Conservation (phyloP, 2,888 invertebrate genomes). For the Sepioteuthis lessoniana region DNA sequence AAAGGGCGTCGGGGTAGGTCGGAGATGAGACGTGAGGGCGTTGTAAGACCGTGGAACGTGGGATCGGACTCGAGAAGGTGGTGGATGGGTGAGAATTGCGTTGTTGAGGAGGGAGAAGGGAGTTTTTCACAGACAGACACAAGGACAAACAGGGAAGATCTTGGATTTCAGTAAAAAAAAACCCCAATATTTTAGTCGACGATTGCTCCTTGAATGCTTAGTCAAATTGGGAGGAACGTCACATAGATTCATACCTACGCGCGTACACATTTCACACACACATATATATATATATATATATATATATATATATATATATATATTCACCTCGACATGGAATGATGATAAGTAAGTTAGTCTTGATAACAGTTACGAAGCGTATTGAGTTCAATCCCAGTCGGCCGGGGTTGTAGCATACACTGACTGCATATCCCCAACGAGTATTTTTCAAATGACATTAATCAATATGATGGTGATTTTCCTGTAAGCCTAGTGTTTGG, state of each 20-base stretch:
- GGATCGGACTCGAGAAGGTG: background rate
- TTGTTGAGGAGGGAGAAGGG: background rate
- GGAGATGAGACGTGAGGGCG: constrained; percentile 33
- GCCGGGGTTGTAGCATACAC: too few relatives aligned
- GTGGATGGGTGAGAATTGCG: background rate
- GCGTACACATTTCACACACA: background rate
- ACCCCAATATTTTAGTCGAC: background rate
- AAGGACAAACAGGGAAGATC: background rate
- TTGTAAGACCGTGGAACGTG: background rate
- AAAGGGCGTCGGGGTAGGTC: background rate
- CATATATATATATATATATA: background rate
- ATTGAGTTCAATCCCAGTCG: too few relatives aligned
- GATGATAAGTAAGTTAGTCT: too few relatives aligned
- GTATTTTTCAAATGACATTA: too few relatives aligned
- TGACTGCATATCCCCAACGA: too few relatives aligned
- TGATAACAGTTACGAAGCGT: too few relatives aligned
- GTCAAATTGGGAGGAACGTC: background rate
- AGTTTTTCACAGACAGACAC: background rate
- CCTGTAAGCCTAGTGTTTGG: too few relatives aligned
- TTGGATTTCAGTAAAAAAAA: background rate
- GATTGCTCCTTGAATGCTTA: background rate
- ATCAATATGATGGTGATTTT: too few relatives aligned
- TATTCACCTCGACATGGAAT: background rate
- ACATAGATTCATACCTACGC: background rate
- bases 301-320: background rate